These are phyloP conservation scores for Steatocranus sp. DNA, from an alignment of 2,797 vertebrate species.

Conservation along the genomic window DNA sequence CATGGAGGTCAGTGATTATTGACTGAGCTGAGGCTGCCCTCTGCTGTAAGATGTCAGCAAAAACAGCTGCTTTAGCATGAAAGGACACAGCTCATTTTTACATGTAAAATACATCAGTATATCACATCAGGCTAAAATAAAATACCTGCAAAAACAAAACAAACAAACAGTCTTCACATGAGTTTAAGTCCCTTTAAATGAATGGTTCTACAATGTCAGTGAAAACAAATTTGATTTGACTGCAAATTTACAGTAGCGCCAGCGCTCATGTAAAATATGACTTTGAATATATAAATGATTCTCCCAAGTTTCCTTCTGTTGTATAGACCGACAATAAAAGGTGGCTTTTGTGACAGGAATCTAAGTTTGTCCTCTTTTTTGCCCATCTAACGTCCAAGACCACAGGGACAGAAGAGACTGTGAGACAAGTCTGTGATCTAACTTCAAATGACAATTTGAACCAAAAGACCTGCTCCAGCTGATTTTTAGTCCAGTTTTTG, in stretches of 20 bases:
- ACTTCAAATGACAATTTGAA: neutral
- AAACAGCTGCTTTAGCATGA: neutral
- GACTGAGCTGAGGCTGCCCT: constrained; percentile 9
- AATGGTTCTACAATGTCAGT: neutral
- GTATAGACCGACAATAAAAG: neutral
- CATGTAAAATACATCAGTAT: neutral
- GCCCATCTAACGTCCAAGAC: neutral
- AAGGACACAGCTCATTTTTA: neutral
- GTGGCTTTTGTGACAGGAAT: neutral
- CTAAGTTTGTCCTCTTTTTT: neutral
- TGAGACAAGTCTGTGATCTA: neutral
- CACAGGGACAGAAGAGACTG: neutral
- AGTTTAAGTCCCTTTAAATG: neutral
- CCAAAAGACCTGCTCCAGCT: neutral
- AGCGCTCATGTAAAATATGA: neutral
- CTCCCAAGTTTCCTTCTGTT: neutral
- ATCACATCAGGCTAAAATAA: neutral
- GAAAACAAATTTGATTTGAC: neutral
- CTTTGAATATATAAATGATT: neutral
- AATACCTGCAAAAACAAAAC: neutral
- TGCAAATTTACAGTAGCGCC: neutral
- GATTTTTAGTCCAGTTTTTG: neutral
- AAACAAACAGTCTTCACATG: neutral
- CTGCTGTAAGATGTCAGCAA: constrained; percentile 20
- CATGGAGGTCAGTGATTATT: neutral